A percentile compares a stretch with the other conserved stretches of the same genome.
Conservation (phyloP, 2,888 invertebrate species). For the Macropis europaea region DNA sequence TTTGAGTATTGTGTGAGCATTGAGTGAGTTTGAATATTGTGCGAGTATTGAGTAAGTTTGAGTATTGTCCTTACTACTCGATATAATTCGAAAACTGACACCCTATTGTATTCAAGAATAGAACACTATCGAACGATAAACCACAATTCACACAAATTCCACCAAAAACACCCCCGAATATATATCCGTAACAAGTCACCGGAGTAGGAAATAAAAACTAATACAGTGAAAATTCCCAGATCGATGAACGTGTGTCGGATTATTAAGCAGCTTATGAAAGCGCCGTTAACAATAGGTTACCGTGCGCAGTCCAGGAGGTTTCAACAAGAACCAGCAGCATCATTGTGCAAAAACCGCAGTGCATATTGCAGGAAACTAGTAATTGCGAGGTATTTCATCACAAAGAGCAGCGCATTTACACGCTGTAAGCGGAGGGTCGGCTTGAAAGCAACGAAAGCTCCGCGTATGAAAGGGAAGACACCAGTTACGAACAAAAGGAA, state of each 20-base stretch:
- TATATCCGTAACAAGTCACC: too few species aligned
- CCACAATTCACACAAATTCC: too few species aligned
- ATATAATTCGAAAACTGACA: too few species aligned
- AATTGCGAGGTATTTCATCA: conserved; percentile 22
- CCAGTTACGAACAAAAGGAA: conserved; percentile 14
- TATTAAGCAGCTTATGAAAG: neutral
- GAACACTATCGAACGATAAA: too few species aligned
- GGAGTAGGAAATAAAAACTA: too few species aligned
- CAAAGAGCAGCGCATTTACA: conserved; percentile 4
- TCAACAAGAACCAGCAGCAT: conserved; percentile 20
- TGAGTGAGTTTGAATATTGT: too few species aligned
- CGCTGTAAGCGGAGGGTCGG: conserved; percentile 6
- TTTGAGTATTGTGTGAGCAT: too few species aligned
- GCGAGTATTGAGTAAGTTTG: too few species aligned
- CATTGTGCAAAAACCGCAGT: conserved; percentile 18
- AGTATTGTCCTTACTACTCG: too few species aligned
- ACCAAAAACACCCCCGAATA: too few species aligned
- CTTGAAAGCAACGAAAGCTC: neutral
- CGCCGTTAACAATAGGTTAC: neutral
- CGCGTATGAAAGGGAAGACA: conserved; percentile 12
- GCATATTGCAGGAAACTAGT: conserved; percentile 12
- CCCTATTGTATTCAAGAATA: too few species aligned
- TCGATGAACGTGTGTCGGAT: neutral
- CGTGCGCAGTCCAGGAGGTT: neutral
- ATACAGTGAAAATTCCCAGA: neutral